Conservation (phyloP, 2,888 invertebrate species). For the Macrosoma leucophasiata region DNA sequence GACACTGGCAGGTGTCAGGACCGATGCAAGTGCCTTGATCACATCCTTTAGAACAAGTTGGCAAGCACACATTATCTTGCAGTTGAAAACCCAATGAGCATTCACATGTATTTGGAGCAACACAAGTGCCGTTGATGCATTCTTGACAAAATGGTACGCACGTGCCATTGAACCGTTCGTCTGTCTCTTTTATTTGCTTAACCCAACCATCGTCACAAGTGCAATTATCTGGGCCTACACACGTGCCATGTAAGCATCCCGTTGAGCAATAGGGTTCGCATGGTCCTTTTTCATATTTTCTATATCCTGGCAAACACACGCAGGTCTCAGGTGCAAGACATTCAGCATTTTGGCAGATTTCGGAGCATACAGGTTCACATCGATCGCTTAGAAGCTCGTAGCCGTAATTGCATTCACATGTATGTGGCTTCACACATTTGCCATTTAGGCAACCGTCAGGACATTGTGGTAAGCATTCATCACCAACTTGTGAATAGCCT, state of each 20-base stretch:
- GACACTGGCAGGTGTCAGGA: constrained; percentile 33
- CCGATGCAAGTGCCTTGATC: constrained; percentile 29
- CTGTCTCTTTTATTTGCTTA: too few relatives aligned
- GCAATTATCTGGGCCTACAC: constrained; percentile 39
- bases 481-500: neutral
- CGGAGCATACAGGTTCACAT: constrained; percentile 38
- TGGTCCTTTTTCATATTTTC: constrained; percentile 5
- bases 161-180: too few relatives aligned
- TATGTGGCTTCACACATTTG: too few relatives aligned
- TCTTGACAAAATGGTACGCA: constrained; percentile 51
- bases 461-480: neutral
- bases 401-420: neutral
- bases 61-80: constrained; percentile 29
- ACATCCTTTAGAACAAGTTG: constrained; percentile 34
- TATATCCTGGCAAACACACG: constrained; percentile 28
- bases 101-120: constrained; percentile 59
- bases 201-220: constrained; percentile 38
- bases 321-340: constrained; percentile 33
- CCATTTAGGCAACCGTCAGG: neutral
- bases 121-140: constrained; percentile 67
- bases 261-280: constrained; percentile 27
- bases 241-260: constrained; percentile 30
- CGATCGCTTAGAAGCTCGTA: constrained; percentile 16
- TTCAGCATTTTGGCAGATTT: constrained; percentile 33
- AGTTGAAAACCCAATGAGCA: constrained; percentile 54